phyloP scores from a whole-genome alignment of 2,888 invertebrate genomes.

The Ischnura elegans region DNA sequence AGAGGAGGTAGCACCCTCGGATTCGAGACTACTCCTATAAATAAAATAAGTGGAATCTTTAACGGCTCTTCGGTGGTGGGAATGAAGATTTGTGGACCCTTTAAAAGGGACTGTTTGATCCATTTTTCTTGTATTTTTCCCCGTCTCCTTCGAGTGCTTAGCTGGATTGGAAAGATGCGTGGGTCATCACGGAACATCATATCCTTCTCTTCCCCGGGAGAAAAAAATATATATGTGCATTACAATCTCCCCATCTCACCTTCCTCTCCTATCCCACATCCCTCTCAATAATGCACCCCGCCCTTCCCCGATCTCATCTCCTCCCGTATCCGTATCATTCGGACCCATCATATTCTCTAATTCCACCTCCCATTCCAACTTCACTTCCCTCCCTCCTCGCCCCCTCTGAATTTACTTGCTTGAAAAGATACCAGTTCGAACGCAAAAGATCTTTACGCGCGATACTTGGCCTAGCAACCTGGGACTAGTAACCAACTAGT shows the following conservation, averaged over 20 bases:
- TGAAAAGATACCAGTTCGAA: too few relatives aligned
- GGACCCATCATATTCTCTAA: constrained; percentile 6
- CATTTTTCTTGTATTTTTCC: constrained; percentile 51
- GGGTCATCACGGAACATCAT: constrained; percentile 33
- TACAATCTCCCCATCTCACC: too few relatives aligned
- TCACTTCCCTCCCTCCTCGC: neutral
- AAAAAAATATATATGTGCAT: too few relatives aligned
- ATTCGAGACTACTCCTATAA: constrained; percentile 15
- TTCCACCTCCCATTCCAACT: neutral
- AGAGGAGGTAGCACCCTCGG: neutral
- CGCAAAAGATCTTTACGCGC: too few relatives aligned
- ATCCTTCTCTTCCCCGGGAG: neutral
- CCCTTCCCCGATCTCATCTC: constrained; percentile 37
- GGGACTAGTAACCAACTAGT: too few relatives aligned
- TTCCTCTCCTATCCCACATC: neutral
- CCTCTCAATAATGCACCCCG: constrained; percentile 1
- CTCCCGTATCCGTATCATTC: constrained; percentile 32
- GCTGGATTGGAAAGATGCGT: neutral
- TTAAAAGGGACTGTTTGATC: constrained; percentile 56
- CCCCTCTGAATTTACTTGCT: too few relatives aligned
- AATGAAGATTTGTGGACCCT: constrained; percentile 61
- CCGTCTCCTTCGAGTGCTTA: constrained; percentile 15
- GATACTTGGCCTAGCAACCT: too few relatives aligned
- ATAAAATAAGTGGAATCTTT: constrained; percentile 50
- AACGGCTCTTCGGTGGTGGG: constrained; percentile 31